Evolutionary conservation across 2,888 invertebrate species (phyloP), one percentile per base, ranked within the genome.

Genomic region (Himalopsyche anomala): DNA sequence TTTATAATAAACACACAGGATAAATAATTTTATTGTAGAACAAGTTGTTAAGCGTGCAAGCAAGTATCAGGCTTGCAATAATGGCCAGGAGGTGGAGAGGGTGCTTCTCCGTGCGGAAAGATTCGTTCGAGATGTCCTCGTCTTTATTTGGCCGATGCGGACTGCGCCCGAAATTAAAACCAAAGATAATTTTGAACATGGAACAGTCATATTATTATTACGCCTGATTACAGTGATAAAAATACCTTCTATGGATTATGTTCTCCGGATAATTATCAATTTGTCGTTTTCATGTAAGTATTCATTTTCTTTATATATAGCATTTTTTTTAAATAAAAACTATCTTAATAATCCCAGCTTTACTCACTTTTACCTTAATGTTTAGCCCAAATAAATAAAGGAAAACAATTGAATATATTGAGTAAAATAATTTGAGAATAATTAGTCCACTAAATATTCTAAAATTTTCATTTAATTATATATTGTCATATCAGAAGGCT

Each of bases 111-210:
- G 90, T 91, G 89, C 91, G 90, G 91, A 89, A 91, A 91, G 91
- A 91, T 91, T 89, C 81, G 51, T 80, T 80, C 62, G 87, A 90
- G 91, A 91, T 91, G 91, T 89, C 91, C 91, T 91, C 91, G 91
- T 89, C 82, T 88, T 80, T 80, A 38, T 80, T 38, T 62, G 19
- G 6, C 62, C 62, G 62, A 62, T 19, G 19, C 62, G 62, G 62
- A 62, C 62, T 62, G 62, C 62, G 19, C 62, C 62, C 62, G 62
- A 62, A 62, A 19, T 28, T 62, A 19, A 62, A 62, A 62, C 62
- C 19, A 62, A 62, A 62, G 9, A 62, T 6, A 15, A 62, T 62
- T 62, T 19, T 6, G 62, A 62, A 62, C 62, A 62, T 62, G 62
- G 62, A 62, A 19, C 62, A 62, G 8, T 62, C 8, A 19, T 19